A percentile compares a stretch with the other conserved stretches of the same genome.
Evolutionary conservation across 1,140 invertebrate genomes (phyloP).

Genomic region (Samia ricini): DNA sequence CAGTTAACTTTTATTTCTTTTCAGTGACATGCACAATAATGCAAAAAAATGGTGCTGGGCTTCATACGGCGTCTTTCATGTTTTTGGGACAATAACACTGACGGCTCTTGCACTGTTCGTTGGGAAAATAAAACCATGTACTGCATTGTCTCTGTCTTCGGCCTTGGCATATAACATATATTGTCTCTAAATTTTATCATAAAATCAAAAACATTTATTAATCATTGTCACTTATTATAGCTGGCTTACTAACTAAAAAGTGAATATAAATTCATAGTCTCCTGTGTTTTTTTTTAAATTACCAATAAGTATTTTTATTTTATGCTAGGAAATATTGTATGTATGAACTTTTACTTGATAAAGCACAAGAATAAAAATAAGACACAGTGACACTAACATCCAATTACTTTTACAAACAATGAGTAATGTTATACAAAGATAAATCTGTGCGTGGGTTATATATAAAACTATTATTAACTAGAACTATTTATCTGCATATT

Average conservation of each 20-base stretch:
- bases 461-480: no score
- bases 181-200: background rate
- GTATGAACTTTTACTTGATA: background rate
- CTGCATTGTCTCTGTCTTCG: constrained; percentile 96
- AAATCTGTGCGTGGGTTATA: background rate
- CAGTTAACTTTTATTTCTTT: constrained; percentile 32
- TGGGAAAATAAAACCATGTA: constrained; percentile 99
- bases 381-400: background rate
- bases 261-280: constrained; percentile 5
- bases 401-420: background rate
- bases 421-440: background rate
- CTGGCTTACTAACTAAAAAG: background rate
- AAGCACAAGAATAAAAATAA: background rate
- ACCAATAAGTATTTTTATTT: background rate
- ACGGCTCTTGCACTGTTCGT: constrained; percentile 97
- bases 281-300: background rate
- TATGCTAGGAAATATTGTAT: constrained; percentile 1
- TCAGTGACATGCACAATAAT: constrained; percentile 97
- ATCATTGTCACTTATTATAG: background rate
- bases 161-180: constrained; percentile 86
- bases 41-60: constrained; percentile 98
- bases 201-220: background rate
- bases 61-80: constrained; percentile 98
- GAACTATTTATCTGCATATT: no score
- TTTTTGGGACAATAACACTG: constrained; percentile 98